Evolutionary conservation across 2,113 vertebrate species (phyloP), one percentile per base, ranked within the genome.

Genomic region (Istiophorus platypterus): DNA sequence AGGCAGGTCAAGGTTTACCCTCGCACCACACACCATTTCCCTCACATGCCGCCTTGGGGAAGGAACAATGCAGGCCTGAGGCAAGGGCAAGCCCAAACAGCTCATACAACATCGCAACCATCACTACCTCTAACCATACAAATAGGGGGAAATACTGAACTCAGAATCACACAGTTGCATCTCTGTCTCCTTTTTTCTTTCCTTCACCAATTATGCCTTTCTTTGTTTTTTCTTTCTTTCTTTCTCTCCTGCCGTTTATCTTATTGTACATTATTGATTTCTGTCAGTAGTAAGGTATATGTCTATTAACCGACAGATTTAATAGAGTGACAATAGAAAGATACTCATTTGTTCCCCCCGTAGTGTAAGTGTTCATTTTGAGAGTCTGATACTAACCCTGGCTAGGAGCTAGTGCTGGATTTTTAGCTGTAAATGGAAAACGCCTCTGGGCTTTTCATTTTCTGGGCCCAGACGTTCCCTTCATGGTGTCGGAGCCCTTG

Each of bases 351-450:
- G 96, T 95, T 97, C 96, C 96, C 96, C 90, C 89, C 58, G 96
- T 96, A 97, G 96, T 96, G 96, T 98, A 98, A 98, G 97, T 98
- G 97, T 97, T 98, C 97, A 96, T 98, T 98, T 97, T 97, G 97
- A 97, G 97, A 99, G 97, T 97, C 97, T 99, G 98, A 98, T 99
- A 97, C 97, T 98, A 97, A 97, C 97, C 97, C 97, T 97, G 97
- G 97, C 97, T 98, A 96, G 96, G 95, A 98, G 97, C 96, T 94
- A 97, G 97, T 96, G 93, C 96, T 96, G 98, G 97, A 97, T 97
- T 98, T 99, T 98, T 97, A 96, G 96, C 97, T 98, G 97, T 98
- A 99, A 99, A 99, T 98, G 98, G 97, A 99, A 99, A 99, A 96
- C 15, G 97, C 97, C 97, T 96, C 95, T 84, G 96, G 97, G 97